Base-by-base conservation (phyloP, 1,140 invertebrate species). In the Centruroides vittatus region DNA sequence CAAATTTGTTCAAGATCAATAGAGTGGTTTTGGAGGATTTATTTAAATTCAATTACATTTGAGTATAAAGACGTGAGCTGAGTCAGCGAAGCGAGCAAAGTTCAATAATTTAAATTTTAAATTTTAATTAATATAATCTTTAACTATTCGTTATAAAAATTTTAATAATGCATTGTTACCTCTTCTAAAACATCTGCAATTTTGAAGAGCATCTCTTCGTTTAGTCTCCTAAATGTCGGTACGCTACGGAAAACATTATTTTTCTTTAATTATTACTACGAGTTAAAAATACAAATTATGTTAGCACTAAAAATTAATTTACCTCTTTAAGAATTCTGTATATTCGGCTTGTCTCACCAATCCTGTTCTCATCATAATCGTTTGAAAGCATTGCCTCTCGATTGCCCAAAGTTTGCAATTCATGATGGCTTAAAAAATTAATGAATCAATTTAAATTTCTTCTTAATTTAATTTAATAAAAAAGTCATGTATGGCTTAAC, bases 331-430 rank as follows among this genome's bases (percentile, higher is more conserved):
- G 82, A 98, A 98, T 71, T 96, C 92, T 63, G 91, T 94, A 74
- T 98, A 93, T 75, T 98, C 93, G 12, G 92, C 87, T 75, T 98
- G 94, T 66, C 91, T 79, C 66, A 95, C 89, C 59, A 99, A 82
- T 52, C 94, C 94, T 60, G 94, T 94, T 60, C 92, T 82, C 95
- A 99, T 98, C 91, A 98, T 98, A 69, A 99, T 98, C 54, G 93
- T 97, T 78, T 99, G 96, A 84, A 99, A 99, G 73, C 90, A 93
- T 81, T 93, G 90, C 67, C 96, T 81, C 73, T 99, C 94, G 71
- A 99, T 94, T 56, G 94, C 95, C 94, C 94, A 99, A 70, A 99
- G 77, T 73, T 92, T 86, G 72, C 94, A 98, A 71, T 93, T 87
- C 3, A 84, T 92, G 5, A 93, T 85, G 11, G 96, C 96, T 78